phyloP scores from a whole-genome alignment of 2,797 vertebrate species.

The Varecia variegata region DNA sequence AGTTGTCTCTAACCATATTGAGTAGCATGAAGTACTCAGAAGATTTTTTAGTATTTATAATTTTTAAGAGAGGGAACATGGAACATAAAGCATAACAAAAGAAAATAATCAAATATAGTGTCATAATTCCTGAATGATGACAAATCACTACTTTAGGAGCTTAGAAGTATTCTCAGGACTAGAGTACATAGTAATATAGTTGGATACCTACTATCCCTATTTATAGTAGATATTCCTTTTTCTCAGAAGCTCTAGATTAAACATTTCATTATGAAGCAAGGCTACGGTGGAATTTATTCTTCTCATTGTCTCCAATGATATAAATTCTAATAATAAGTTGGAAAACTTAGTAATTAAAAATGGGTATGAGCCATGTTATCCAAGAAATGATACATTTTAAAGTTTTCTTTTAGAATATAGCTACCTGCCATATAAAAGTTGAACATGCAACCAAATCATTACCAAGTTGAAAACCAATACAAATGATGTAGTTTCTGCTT shows the following conservation, averaged over 20 bases:
- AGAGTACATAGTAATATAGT: not conserved
- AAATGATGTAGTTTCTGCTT: not conserved
- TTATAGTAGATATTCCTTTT: not conserved
- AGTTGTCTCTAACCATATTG: not conserved
- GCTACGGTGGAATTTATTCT: not conserved
- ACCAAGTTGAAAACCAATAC: not conserved
- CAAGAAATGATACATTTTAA: not conserved
- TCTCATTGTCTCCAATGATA: not conserved
- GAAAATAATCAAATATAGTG: not conserved
- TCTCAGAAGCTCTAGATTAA: not conserved
- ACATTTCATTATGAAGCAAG: slow-evolving; percentile 24
- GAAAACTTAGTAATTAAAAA: not conserved
- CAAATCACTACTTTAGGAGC: not conserved
- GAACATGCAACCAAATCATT: not conserved
- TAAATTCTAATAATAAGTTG: not conserved
- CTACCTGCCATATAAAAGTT: not conserved
- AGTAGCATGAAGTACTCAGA: not conserved
- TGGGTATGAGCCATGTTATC: not conserved
- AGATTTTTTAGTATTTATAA: not conserved
- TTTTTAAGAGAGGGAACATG: not conserved
- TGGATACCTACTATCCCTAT: not conserved
- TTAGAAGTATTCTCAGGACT: not conserved
- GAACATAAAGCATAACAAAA: not conserved
- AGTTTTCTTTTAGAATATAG: not conserved
- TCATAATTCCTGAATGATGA: not conserved